A percentile compares a stretch with the other conserved stretches of the same genome.
Evolutionary conservation across 1,140 invertebrate species (phyloP).

Genomic region (Trinorchestia longiramus): DNA sequence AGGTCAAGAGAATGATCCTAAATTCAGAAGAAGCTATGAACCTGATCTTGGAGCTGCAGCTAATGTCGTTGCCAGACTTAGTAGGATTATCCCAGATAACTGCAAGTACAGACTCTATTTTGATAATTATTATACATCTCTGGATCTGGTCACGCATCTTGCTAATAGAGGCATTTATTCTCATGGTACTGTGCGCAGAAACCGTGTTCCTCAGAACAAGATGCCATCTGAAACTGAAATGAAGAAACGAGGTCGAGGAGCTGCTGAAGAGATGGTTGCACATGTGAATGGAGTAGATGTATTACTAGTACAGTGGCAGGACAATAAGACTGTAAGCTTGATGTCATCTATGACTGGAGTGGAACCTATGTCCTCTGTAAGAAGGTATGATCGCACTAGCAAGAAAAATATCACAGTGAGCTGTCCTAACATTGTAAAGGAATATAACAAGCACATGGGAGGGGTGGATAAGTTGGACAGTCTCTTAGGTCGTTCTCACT

Average conservation of each 20-base stretch:
- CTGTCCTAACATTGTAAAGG: not conserved
- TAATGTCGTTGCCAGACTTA: not conserved
- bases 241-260: not conserved
- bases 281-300: not conserved
- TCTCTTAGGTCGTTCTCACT: not conserved
- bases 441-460: not conserved
- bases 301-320: not conserved
- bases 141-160: not conserved
- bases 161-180: conserved; percentile 18
- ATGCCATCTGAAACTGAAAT: not conserved
- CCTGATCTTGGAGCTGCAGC: not conserved
- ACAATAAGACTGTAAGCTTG: not conserved
- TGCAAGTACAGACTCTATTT: conserved; percentile 19
- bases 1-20: conserved; percentile 65
- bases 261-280: not conserved
- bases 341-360: not conserved
- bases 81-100: not conserved
- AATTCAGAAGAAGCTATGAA: not conserved
- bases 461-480: conserved; percentile 2
- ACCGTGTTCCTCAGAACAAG: not conserved
- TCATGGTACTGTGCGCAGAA: not conserved
- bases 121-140: conserved; percentile 50
- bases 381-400: not conserved
- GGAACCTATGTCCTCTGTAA: not conserved
- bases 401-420: not conserved